Conservation (phyloP, 1,140 invertebrate species). For the Phocides pigmalion region DNA sequence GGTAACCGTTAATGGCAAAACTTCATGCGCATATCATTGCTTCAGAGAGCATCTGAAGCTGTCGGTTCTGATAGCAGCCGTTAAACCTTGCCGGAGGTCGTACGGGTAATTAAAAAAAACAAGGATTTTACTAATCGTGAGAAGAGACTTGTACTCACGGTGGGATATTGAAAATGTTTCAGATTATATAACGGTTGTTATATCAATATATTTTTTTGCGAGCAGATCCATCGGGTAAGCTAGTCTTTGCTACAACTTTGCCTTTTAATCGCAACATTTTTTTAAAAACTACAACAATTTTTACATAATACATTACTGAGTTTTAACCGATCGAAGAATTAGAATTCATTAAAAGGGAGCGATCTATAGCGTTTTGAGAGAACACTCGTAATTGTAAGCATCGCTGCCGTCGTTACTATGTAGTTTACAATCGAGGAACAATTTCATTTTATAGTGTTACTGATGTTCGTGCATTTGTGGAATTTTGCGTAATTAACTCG, state of each 20-base stretch:
- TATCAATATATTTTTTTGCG: neutral
- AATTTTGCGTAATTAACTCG: conserved; percentile 79
- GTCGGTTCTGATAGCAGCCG: too few species aligned
- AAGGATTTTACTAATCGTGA: too few species aligned
- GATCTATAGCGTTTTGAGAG: conserved; percentile 23
- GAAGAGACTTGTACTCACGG: too few species aligned
- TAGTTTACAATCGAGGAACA: conserved; percentile 64
- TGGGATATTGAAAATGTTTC: too few species aligned
- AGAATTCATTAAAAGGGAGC: neutral
- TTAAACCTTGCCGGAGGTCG: too few species aligned
- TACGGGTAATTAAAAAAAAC: too few species aligned
- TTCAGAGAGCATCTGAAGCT: too few species aligned
- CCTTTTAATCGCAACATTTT: neutral
- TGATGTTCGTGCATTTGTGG: conserved; percentile 56
- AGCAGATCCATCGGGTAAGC: neutral
- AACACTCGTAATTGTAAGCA: conserved; percentile 31
- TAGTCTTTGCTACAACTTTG: neutral
- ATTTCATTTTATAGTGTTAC: conserved; percentile 45
- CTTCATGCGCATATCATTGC: too few species aligned
- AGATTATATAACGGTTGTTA: neutral
- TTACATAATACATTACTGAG: conserved; percentile 5
- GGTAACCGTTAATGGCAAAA: too few species aligned
- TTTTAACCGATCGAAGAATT: conserved; percentile 12
- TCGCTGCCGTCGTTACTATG: conserved; percentile 51
- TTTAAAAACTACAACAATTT: neutral